Conservation (phyloP, 2,888 invertebrate species). For the Nomada hirtipes region DNA sequence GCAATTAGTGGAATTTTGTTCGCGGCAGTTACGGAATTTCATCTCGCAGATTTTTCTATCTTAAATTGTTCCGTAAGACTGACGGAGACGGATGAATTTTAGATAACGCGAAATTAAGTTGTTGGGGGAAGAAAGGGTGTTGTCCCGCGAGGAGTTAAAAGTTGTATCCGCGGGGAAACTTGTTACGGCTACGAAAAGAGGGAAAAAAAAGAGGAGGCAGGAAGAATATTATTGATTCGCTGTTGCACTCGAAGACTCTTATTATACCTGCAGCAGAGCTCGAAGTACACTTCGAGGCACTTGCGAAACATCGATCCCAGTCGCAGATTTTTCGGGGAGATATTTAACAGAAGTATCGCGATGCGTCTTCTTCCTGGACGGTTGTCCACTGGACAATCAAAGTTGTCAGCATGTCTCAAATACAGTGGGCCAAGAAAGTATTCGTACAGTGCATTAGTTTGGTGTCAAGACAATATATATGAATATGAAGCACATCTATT, state of each 20-base stretch:
- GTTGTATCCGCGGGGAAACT: constrained; percentile 9
- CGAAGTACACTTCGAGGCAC: neutral
- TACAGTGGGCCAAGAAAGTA: too few species aligned
- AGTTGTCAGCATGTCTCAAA: too few species aligned
- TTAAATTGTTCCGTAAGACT: neutral
- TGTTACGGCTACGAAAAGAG: neutral
- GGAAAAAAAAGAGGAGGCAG: neutral
- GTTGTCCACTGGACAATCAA: neutral
- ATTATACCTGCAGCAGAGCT: neutral
- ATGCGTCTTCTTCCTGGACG: neutral
- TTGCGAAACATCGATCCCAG: constrained; percentile 1
- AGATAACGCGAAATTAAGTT: constrained; percentile 17
- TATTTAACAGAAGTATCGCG: neutral
- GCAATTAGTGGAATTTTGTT: neutral
- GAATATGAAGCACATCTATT: too few species aligned
- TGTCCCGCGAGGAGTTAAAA: neutral
- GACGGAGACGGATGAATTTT: neutral
- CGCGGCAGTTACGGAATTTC: neutral
- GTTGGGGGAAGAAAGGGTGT: neutral
- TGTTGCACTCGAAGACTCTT: constrained; percentile 2
- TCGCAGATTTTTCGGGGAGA: neutral
- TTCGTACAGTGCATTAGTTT: too few species aligned
- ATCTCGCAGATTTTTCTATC: too few species aligned
- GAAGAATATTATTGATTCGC: constrained; percentile 28
- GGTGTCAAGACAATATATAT: too few species aligned